Evolutionary conservation across 2,888 invertebrate genomes (phyloP).

Genomic region (Luffia ferchaultella): DNA sequence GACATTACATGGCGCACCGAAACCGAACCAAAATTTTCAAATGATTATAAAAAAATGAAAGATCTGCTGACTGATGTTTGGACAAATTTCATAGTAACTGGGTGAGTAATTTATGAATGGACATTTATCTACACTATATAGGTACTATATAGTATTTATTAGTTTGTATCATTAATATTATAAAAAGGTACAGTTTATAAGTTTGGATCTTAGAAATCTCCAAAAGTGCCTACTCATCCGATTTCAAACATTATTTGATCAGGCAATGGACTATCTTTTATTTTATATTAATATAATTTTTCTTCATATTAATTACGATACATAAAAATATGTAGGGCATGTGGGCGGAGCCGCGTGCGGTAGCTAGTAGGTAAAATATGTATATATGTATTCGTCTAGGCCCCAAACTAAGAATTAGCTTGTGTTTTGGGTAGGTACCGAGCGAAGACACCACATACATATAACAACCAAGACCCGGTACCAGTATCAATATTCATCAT

Average conservation of each 20-base stretch:
- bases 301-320: too few species aligned
- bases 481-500: too few species aligned
- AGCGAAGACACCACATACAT: too few species aligned
- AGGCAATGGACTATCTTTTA: background rate
- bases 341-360: too few species aligned
- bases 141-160: background rate
- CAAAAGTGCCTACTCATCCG: background rate
- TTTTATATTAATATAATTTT: background rate
- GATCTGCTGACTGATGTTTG: constrained; percentile 1
- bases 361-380: too few species aligned
- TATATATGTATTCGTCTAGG: too few species aligned
- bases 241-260: background rate
- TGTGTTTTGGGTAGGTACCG: too few species aligned
- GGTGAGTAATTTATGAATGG: constrained; percentile 1
- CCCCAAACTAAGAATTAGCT: too few species aligned
- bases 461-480: too few species aligned
- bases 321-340: too few species aligned
- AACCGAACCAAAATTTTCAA: background rate
- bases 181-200: background rate
- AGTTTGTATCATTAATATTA: background rate
- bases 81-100: constrained; percentile 5
- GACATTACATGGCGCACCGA: background rate
- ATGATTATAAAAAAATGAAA: constrained; percentile 1
- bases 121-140: background rate
- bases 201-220: background rate